Evolutionary conservation across 2,888 invertebrate genomes (phyloP).

Genomic region (Oegoconia quadripuncta): DNA sequence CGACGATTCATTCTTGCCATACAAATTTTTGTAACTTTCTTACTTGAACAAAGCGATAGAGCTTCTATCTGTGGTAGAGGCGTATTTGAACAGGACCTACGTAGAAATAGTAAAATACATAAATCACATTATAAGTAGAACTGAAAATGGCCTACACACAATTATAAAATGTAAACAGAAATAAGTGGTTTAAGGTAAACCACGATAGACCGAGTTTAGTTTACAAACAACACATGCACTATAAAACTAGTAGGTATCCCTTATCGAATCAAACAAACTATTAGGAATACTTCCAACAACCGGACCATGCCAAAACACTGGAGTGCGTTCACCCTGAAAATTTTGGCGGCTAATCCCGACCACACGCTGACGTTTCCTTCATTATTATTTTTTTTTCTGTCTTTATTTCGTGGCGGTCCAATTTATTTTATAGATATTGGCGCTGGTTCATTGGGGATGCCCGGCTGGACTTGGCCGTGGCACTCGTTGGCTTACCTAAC

Average conservation of each 20-base stretch:
- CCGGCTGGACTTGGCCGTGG: slow-evolving; percentile 76
- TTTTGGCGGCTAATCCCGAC: slow-evolving; percentile 71
- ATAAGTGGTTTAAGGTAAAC: neutral
- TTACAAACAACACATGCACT: slow-evolving; percentile 29
- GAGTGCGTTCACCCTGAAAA: slow-evolving; percentile 70
- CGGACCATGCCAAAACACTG: slow-evolving; percentile 70
- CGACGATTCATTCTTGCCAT: too few relatives aligned
- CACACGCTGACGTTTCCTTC: slow-evolving; percentile 61
- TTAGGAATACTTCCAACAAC: slow-evolving; percentile 67
- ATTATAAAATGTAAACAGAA: neutral
- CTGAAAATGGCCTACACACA: too few relatives aligned
- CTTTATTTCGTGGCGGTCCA: slow-evolving; percentile 59
- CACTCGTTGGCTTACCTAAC: slow-evolving; percentile 74
- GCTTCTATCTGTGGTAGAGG: too few relatives aligned
- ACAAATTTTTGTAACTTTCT: too few relatives aligned
- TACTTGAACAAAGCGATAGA: too few relatives aligned
- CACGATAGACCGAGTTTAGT: slow-evolving; percentile 18
- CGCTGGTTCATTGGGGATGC: slow-evolving; percentile 75
- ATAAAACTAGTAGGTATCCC: slow-evolving; percentile 47
- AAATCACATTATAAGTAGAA: too few relatives aligned
- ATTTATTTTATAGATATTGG: slow-evolving; percentile 80
- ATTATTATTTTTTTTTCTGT: slow-evolving; percentile 70
- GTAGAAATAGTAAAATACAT: too few relatives aligned
- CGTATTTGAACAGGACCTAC: too few relatives aligned
- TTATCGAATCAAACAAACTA: slow-evolving; percentile 67